A percentile compares a stretch with the other conserved stretches of the same genome.
These are phyloP conservation scores for Glomeris marginata DNA, from an alignment of 2,888 invertebrate species.

Conservation along the genomic window DNA sequence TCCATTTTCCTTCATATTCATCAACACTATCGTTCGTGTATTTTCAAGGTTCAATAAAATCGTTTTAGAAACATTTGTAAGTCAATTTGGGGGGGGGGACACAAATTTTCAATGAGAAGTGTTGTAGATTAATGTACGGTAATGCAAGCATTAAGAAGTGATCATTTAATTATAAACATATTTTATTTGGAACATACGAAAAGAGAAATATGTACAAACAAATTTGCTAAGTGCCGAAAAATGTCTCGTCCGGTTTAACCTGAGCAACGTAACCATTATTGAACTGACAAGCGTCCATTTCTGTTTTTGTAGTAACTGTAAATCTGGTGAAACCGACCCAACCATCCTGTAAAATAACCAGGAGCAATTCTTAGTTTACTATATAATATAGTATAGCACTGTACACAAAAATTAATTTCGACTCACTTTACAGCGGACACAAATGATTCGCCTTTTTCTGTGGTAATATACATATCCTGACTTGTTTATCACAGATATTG, in stretches of 20 bases:
- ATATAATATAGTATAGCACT: background rate
- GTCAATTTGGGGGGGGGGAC: too few relatives aligned
- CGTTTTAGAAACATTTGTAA: too few relatives aligned
- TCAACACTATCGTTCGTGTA: background rate
- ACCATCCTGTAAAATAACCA: slow-evolving; percentile 25
- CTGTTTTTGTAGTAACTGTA: slow-evolving; percentile 48
- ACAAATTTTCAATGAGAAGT: too few relatives aligned
- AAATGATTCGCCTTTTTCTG: slow-evolving; percentile 40
- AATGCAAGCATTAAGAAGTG: too few relatives aligned
- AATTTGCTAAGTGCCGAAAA: too few relatives aligned
- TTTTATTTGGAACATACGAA: too few relatives aligned
- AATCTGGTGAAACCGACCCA: slow-evolving; percentile 50
- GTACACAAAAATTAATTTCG: background rate
- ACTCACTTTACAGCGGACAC: slow-evolving; percentile 45
- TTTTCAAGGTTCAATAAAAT: too few relatives aligned
- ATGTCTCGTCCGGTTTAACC: slow-evolving; percentile 25
- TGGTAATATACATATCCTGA: slow-evolving; percentile 46
- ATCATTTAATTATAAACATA: too few relatives aligned
- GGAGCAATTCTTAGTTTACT: background rate
- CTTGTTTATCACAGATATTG: background rate
- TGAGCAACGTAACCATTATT: slow-evolving; percentile 69
- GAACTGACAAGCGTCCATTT: slow-evolving; percentile 65
- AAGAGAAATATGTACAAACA: too few relatives aligned
- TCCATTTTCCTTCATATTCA: background rate
- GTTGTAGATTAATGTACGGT: too few relatives aligned